Conservation (phyloP, 1,140 invertebrate species). For the Heliconius himera region DNA sequence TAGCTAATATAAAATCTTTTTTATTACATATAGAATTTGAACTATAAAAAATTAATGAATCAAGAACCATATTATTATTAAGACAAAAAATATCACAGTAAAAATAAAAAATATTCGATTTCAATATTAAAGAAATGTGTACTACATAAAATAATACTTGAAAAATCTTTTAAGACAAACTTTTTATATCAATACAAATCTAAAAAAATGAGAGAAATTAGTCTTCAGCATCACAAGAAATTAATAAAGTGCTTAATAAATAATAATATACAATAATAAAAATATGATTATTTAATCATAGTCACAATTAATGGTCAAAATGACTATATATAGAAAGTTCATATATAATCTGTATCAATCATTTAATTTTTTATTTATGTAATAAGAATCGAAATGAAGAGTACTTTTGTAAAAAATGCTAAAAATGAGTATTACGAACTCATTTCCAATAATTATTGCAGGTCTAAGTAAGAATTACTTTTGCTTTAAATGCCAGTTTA, state of each 20-base stretch:
- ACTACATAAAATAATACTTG: neutral
- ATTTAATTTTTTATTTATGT: no score
- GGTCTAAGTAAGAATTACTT: no score
- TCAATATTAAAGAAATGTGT: neutral
- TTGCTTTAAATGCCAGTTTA: neutral
- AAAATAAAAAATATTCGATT: neutral
- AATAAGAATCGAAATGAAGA: no score
- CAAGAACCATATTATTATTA: neutral
- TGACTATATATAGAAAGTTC: no score
- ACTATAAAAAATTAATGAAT: neutral
- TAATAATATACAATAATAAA: no score
- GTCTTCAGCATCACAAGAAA: neutral
- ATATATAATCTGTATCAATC: no score
- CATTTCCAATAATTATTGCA: no score
- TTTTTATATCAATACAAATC: neutral
- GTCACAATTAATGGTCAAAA: neutral
- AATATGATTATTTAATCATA: no score
- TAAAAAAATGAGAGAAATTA: neutral
- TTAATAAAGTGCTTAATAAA: neutral
- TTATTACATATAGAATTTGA: neutral
- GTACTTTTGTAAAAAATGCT: no score
- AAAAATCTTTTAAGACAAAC: neutral
- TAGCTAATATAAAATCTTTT: neutral
- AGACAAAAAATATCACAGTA: conserved; percentile 2
- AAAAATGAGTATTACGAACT: neutral